Conservation (phyloP, 2,888 invertebrate species). For the Agonopterix subpropinquella region DNA sequence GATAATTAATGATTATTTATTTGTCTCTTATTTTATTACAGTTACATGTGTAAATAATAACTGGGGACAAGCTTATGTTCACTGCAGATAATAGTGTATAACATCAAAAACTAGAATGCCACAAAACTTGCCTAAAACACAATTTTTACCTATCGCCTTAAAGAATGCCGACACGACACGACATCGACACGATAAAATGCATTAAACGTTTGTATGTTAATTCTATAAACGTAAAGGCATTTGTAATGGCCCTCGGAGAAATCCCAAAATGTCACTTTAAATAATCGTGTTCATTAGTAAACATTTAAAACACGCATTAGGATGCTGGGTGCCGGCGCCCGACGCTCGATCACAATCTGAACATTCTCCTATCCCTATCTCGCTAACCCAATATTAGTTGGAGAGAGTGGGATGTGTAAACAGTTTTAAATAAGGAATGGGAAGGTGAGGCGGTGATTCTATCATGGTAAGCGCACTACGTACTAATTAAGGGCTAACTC, state of each 20-base stretch:
- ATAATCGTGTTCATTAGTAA: slow-evolving; percentile 74
- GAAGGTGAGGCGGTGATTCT: slow-evolving; percentile 59
- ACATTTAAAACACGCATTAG: slow-evolving; percentile 73
- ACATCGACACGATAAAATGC: slow-evolving; percentile 19
- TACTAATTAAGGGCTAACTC: slow-evolving; percentile 62
- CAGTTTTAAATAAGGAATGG: slow-evolving; percentile 46
- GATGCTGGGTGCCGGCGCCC: slow-evolving; percentile 68
- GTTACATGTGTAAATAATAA: too few species aligned
- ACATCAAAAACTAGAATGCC: too few species aligned
- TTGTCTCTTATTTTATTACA: too few species aligned
- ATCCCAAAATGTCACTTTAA: slow-evolving; percentile 72
- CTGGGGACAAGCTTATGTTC: too few species aligned
- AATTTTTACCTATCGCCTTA: neutral
- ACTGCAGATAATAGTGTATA: too few species aligned
- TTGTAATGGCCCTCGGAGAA: slow-evolving; percentile 46
- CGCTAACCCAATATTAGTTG: slow-evolving; percentile 10
- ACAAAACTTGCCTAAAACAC: too few species aligned
- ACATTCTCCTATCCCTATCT: slow-evolving; percentile 38
- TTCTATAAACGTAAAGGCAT: slow-evolving; percentile 30
- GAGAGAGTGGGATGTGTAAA: slow-evolving; percentile 25
- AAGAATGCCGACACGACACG: slow-evolving; percentile 15
- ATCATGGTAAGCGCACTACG: slow-evolving; percentile 55
- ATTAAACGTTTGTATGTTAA: slow-evolving; percentile 28
- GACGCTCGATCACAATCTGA: slow-evolving; percentile 49
- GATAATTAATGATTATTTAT: too few species aligned